Evolutionary conservation across 2,797 vertebrate genomes (phyloP), one percentile per base, ranked within the genome.

Genomic region (Synanceia verrucosa): DNA sequence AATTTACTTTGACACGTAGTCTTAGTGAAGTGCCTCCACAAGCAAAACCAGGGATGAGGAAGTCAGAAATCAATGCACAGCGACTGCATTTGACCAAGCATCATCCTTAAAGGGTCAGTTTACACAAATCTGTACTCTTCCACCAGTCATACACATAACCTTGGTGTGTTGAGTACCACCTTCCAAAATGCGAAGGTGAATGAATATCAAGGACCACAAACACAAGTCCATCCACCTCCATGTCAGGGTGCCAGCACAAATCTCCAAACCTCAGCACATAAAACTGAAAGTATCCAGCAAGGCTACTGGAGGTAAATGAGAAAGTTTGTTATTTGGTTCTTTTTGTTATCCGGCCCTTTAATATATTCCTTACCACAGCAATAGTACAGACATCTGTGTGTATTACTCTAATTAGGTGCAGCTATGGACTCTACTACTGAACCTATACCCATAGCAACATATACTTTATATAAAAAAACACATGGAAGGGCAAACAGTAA

Each of bases 331-430:
- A 29, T 23, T 9, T 21, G 41, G 9, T 31, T 26, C 4, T 37
- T 55, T 41, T 8, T 63, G 14, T 21, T 31, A 18, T n/a, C 60
- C 46, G 56, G 44, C 16, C 34, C 47, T 57, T 48, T 39, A n/a
- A 57, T 63, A 51, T 65, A 37, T 58, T 57, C 18, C 50, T 62
- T 52, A 52, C 9, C 28, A 29, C 46, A 72, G 31, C 57, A 67
- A 51, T 59, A 66, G 63, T n/a, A 47, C 19, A 4, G 43, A 23
- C 36, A 16, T 14, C 10, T 19, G 19, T 18, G 5, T 78, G 59
- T 71, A 63, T 65, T 61, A 6, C 55, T 73, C 37, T 82, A 57
- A 79, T 79, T 65, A 57, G 37, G 33, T 18, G 44, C 43, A 46
- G 33, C 28, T 6, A 29, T 46, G 16, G 24, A 39, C 39, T 59